Evolutionary conservation across 2,888 invertebrate genomes (phyloP), one percentile per base, ranked within the genome.

Genomic region (Cyrtodaria siliqua): DNA sequence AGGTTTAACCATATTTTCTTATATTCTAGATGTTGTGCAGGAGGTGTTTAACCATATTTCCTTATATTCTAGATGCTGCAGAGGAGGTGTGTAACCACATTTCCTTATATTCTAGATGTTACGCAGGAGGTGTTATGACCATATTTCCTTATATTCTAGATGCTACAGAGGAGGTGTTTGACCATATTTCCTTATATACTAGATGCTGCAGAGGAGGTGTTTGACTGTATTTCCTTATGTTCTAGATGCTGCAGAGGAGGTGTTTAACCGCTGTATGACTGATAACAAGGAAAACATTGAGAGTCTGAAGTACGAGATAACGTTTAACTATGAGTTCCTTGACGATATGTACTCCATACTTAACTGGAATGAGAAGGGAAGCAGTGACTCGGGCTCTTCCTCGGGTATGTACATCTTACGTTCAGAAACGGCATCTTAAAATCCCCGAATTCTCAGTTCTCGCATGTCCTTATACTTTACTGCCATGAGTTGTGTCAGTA

Each of bases 261-360:
- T 92, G 29, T 93, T 93, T 82, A 85, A 90, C 42, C 78, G 85
- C 4, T 93, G 93, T 78, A 89, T 90, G 66, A 79, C 85, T 29
- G 89, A 88, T 26, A 84, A 85, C 67, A 86, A 85, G 71, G 86
- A 86, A 52, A 90, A 89, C 61, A 84, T 89, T 0, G 91, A 92
- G 57, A 83, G 86, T 56, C 80, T 79, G 8, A 85, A 90, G 24
- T 93, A 92, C 79, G 82, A 87, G 27, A 90, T 94, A 42, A 92
- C 90, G 0, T 94, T 94, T 83, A 92, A 94, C 83, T 94, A 93
- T 80, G 93, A 94, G 81, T 93, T 93, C 59, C 85, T 94, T 56
- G 94, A 94, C 83, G 94, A 94, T 83, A 90, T 92, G 38, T 94
- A 93, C 83, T 88, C 90, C 27, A 63, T 79, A 0, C 57, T 72